Conservation (phyloP, 2,888 invertebrate species). For the Drosophila bunnanda region DNA sequence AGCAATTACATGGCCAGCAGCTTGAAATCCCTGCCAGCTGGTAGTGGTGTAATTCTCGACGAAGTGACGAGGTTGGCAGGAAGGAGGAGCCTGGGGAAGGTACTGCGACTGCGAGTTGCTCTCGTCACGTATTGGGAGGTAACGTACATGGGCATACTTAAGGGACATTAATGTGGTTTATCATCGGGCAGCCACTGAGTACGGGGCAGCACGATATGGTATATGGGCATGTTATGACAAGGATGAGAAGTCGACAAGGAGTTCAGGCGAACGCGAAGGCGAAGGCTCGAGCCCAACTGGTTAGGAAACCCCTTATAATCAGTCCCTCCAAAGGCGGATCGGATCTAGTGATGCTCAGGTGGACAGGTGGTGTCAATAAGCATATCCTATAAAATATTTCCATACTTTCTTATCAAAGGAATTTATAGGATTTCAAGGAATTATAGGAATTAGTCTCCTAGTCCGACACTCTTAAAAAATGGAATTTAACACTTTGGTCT, state of each 20-base stretch:
- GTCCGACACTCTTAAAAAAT: background rate
- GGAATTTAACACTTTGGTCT: background rate
- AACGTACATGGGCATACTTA: conserved; percentile 76
- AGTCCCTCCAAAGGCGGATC: background rate
- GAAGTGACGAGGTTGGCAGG: conserved; percentile 1
- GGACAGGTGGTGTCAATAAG: background rate
- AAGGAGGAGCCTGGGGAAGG: conserved; percentile 7
- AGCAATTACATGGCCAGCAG: conserved; percentile 67
- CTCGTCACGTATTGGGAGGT: conserved; percentile 73
- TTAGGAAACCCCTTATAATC: background rate
- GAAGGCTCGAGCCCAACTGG: conserved; percentile 33
- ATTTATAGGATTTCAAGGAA: background rate
- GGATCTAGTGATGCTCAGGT: conserved; percentile 27
- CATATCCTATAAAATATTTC: background rate
- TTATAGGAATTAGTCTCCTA: background rate
- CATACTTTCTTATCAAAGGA: background rate
- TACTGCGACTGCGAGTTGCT: conserved; percentile 27
- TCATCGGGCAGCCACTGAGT: conserved; percentile 56
- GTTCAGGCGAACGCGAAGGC: background rate
- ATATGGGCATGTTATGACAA: conserved; percentile 51
- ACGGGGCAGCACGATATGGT: conserved; percentile 41
- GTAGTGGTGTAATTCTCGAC: conserved; percentile 42
- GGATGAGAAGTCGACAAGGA: conserved; percentile 35
- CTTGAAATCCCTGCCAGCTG: conserved; percentile 37
- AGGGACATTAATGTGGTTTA: conserved; percentile 80